Evolutionary conservation across 2,113 vertebrate genomes (phyloP), one percentile per base, ranked within the genome.

Genomic region (Melanostigma gelatinosum): DNA sequence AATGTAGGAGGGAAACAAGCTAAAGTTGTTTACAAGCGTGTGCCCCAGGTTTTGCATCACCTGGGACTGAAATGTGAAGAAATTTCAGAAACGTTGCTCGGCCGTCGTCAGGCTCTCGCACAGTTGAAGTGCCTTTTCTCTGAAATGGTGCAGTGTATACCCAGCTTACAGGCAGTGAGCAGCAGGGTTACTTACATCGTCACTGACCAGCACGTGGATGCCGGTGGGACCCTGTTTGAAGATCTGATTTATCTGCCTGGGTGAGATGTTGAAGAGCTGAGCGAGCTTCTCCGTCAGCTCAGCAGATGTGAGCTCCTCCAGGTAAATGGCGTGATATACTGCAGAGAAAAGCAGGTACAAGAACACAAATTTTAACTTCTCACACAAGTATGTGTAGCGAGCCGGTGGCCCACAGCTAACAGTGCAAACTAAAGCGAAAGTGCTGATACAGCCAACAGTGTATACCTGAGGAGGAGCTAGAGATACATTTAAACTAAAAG

Each of bases 321-420:
- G 92, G 87, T 98, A 99, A 82, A 99, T 95, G 13, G 98, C 98
- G 6, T 99, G 97, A 93, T 99, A 99, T n/a, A 99, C 98, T 99
- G 93, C 38, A 82, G 42, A 8, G 13, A 12, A 40, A 40, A 24
- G 9, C 40, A 72, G n/a, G 1, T 1, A 9, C 1, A 34, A 60
- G 60, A 22, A 50, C 2, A 44, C 38, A 34, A 6, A 34, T 2
- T 9, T 16, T 16, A 4, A 20, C 12, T 27, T 8, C 40, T 55
- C 2, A 13, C 16, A 18, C 20, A 24, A 55, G 54, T 16, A 60
- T 72, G 8, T 32, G 24, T 36, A 34, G 18, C 38, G 46, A 48
- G 18, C 46, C 46, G 46, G 16, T 18, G 18, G 15, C 16, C 20
- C 48, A 3, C 48, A 50, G 18, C 52, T 10, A 55, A 55, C 44